A percentile compares a stretch with the other conserved stretches of the same genome.
Conservation (phyloP, 2,888 invertebrate species). For the Busseola fusca region DNA sequence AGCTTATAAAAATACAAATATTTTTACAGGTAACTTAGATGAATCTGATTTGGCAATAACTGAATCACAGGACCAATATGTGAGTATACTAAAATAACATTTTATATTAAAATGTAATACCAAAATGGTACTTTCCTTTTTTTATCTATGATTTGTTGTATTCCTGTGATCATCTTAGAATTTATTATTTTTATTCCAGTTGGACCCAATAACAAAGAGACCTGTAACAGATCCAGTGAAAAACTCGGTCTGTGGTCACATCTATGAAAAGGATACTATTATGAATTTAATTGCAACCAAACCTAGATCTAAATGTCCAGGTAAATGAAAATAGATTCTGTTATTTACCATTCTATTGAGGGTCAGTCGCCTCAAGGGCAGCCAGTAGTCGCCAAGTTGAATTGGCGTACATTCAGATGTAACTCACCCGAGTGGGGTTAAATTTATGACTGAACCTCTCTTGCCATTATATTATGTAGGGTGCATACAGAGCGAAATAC, state of each 20-base stretch:
- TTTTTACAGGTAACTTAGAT: conserved; percentile 75
- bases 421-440: too few species aligned
- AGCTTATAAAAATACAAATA: not conserved
- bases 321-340: conserved; percentile 62
- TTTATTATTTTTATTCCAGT: conserved; percentile 68
- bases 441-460: too few species aligned
- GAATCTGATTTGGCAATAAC: conserved; percentile 82
- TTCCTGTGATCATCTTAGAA: not conserved
- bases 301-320: conserved; percentile 79
- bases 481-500: too few species aligned
- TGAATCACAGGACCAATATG: conserved; percentile 77
- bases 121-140: too few species aligned
- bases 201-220: conserved; percentile 87
- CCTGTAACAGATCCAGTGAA: conserved; percentile 85
- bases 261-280: conserved; percentile 85
- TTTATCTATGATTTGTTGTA: not conserved
- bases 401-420: too few species aligned
- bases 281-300: conserved; percentile 77
- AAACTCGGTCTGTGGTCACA: conserved; percentile 84
- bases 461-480: too few species aligned
- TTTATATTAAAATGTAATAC: too few species aligned
- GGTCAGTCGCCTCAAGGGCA: too few species aligned
- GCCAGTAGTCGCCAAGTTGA: too few species aligned
- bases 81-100: too few species aligned
- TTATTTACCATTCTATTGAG: conserved; percentile 11